Evolutionary conservation across 2,888 invertebrate species (phyloP).

Genomic region (Rhagophthalmus giganteus): DNA sequence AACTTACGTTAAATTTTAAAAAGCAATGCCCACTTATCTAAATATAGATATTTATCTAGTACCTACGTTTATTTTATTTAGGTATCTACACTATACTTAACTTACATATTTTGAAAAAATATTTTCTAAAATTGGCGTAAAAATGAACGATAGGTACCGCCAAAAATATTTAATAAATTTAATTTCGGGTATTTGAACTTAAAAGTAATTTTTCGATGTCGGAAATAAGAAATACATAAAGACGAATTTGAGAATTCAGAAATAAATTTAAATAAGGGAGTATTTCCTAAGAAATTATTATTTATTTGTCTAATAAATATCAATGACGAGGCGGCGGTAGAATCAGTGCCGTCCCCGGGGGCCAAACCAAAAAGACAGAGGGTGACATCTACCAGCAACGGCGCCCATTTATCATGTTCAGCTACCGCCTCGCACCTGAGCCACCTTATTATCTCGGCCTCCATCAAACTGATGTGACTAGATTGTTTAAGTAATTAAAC

Average conservation of each 20-base stretch:
- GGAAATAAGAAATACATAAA: slow-evolving; percentile 10
- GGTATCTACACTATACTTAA: neutral
- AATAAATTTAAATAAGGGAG: slow-evolving; percentile 50
- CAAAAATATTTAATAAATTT: too few relatives aligned
- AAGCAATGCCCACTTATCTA: too few relatives aligned
- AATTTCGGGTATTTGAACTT: slow-evolving; percentile 2
- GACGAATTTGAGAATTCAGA: slow-evolving; percentile 40
- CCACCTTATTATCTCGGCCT: slow-evolving; percentile 32
- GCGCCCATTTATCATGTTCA: slow-evolving; percentile 45
- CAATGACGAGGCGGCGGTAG: slow-evolving; percentile 45
- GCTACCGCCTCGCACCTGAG: slow-evolving; percentile 31
- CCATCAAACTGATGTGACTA: slow-evolving; percentile 32
- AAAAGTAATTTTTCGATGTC: slow-evolving; percentile 9
- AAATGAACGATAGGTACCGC: too few relatives aligned
- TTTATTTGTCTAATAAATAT: slow-evolving; percentile 55
- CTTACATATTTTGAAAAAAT: neutral
- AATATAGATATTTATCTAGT: too few relatives aligned
- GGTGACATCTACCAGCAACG: slow-evolving; percentile 39
- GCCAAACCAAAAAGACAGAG: slow-evolving; percentile 38
- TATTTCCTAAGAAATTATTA: slow-evolving; percentile 48
- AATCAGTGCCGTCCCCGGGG: slow-evolving; percentile 39
- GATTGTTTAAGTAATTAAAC: slow-evolving; percentile 47
- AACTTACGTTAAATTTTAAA: too few relatives aligned
- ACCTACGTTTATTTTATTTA: too few relatives aligned
- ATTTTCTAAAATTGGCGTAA: neutral